Evolutionary conservation across 2,888 invertebrate genomes (phyloP), one percentile per base, ranked within the genome.

Genomic region (Parnassius smintheus): DNA sequence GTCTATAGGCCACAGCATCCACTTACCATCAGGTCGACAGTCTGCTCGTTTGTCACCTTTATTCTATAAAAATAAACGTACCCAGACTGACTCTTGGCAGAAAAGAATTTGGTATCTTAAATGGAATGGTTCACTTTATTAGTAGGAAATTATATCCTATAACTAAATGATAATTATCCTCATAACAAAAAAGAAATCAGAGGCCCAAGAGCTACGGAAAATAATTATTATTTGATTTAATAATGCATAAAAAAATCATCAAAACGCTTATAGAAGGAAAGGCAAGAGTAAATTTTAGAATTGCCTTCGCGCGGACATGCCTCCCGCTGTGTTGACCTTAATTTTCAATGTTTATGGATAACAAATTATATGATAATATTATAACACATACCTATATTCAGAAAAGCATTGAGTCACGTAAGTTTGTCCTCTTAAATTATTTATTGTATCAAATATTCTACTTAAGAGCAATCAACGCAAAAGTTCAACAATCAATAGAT

Each of bases 401-500:
- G 70, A 70, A 76, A 72, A 72, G 70, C 66, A 66, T 64, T 69
- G 73, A 76, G 73, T 77, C 73, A 75, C 67, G 68, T 65, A 68
- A 66, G 67, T 70, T 71, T 69, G 70, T 66, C 65, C 62, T 67
- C 68, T 72, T 72, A 71, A 72, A 71, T 65, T 68, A 72, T 77
- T 76, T 80, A 79, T 80, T 77, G 77, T 75, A 75, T 74, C 72
- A 72, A 74, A 73, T 78, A 75, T 76, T 73, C 77, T 78, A 77
- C 80, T 78, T 77, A 71, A 75, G 76, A 80, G 67, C 74, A 72
- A 77, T 80, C 80, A 75, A 77, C 70, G 71, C 74, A 75, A 77
- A 75, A 74, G 67, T 72, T 69, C 70, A 71, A 81, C 78, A 77
- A 78, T 78, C 81, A 75, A 83, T 85, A 84, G 82, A 82, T 80